phyloP scores from a whole-genome alignment of 1,140 invertebrate species.

The Argopecten irradians region DNA sequence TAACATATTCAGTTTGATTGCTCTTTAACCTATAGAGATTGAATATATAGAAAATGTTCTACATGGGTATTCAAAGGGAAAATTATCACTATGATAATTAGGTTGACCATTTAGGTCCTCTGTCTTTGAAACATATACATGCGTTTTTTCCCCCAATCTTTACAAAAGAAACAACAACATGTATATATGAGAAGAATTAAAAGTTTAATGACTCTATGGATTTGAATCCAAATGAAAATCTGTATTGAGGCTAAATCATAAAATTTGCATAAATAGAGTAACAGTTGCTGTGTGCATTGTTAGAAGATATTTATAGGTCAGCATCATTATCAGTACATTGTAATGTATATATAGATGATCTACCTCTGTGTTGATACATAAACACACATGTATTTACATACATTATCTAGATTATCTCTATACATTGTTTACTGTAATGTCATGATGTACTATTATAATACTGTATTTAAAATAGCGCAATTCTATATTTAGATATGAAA shows the following conservation, averaged over 20 bases:
- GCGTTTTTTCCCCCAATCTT: too few relatives aligned
- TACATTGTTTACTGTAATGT: background rate
- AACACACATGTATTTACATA: background rate
- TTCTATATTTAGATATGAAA: background rate
- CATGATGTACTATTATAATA: background rate
- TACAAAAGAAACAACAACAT: too few relatives aligned
- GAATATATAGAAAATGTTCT: too few relatives aligned
- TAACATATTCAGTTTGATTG: too few relatives aligned
- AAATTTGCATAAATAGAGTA: too few relatives aligned
- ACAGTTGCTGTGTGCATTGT: background rate
- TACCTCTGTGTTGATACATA: background rate
- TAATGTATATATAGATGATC: background rate
- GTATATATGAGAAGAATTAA: background rate
- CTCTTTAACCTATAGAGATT: too few relatives aligned
- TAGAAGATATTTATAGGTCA: background rate
- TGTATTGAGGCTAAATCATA: background rate
- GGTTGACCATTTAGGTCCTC: too few relatives aligned
- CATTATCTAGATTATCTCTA: background rate
- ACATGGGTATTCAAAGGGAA: too few relatives aligned
- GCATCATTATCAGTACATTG: background rate
- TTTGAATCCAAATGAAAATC: background rate
- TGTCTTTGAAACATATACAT: too few relatives aligned
- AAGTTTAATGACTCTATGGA: background rate
- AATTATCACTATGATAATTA: too few relatives aligned
- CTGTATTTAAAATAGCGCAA: background rate